Evolutionary conservation across 2,797 vertebrate species (phyloP).

Genomic region (Pelobates cultripes): DNA sequence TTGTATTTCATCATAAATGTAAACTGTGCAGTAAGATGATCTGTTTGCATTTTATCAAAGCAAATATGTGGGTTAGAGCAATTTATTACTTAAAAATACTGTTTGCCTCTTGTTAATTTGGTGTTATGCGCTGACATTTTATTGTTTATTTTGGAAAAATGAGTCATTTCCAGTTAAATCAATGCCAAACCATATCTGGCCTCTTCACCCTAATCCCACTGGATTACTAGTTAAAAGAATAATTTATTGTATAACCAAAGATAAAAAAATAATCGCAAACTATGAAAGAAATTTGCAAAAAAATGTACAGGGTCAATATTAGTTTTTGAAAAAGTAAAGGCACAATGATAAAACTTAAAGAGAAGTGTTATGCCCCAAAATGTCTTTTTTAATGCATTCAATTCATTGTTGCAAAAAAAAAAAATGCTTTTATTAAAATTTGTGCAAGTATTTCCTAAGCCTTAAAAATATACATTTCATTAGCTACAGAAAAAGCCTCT

Average conservation of each 20-base stretch:
- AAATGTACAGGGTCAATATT: conserved; percentile 3
- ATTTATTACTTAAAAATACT: conserved; percentile 54
- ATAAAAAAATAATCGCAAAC: conserved; percentile 55
- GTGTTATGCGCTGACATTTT: conserved; percentile 72
- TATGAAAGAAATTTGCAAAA: conserved; percentile 17
- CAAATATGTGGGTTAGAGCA: conserved; percentile 42
- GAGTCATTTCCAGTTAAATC: conserved; percentile 78
- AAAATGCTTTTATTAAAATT: no score
- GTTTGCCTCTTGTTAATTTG: conserved; percentile 58
- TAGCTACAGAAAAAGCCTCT: no score
- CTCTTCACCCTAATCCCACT: conserved; percentile 61
- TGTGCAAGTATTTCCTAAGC: no score
- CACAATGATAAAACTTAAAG: no score
- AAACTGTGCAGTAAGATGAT: conserved; percentile 48
- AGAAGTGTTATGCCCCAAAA: no score
- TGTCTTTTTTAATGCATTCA: no score
- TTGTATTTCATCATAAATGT: conserved; percentile 56
- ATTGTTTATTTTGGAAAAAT: conserved; percentile 70
- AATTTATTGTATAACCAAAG: conserved; percentile 53
- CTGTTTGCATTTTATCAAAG: conserved; percentile 50
- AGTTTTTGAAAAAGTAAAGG: no score
- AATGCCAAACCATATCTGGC: conserved; percentile 70
- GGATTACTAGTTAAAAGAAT: conserved; percentile 59
- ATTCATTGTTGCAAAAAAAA: no score
- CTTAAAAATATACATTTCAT: no score